These are phyloP conservation scores for Glyphotaelius pellucidus DNA, from an alignment of 2,888 invertebrate genomes.

Conservation along the genomic window DNA sequence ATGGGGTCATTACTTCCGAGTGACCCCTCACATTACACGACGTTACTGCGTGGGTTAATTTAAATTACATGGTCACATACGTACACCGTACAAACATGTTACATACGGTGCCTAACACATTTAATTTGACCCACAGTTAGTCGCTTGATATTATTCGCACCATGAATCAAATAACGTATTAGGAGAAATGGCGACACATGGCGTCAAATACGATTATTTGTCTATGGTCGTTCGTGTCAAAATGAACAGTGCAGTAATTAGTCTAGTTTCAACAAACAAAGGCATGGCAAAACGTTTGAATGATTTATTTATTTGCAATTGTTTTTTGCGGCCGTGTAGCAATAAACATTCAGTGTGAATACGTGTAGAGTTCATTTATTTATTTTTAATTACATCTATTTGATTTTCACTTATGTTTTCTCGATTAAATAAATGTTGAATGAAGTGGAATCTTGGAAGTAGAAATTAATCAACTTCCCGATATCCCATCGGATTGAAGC, in stretches of 20 bases:
- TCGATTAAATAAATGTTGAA: too few relatives aligned
- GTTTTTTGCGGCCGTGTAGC: background rate
- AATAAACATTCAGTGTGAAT: background rate
- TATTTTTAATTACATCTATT: too few relatives aligned
- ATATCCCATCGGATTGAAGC: too few relatives aligned
- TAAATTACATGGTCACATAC: background rate
- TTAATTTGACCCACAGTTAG: conserved; percentile 21
- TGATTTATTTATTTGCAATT: background rate
- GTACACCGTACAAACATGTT: background rate
- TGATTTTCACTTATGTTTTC: too few relatives aligned
- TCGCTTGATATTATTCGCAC: conserved; percentile 9
- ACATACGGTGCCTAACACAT: background rate
- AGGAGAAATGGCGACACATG: background rate
- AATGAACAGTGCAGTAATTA: background rate
- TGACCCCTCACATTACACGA: background rate
- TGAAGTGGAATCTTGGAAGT: too few relatives aligned
- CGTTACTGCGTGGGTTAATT: background rate
- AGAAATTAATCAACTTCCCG: too few relatives aligned
- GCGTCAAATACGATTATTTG: background rate
- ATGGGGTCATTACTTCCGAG: background rate
- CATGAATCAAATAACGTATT: background rate
- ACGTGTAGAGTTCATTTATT: too few relatives aligned
- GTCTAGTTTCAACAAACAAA: background rate
- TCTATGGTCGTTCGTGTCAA: background rate
- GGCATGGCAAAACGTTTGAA: background rate